Conservation (phyloP, 1,140 invertebrate genomes). For the Drosophila sp. region DNA sequence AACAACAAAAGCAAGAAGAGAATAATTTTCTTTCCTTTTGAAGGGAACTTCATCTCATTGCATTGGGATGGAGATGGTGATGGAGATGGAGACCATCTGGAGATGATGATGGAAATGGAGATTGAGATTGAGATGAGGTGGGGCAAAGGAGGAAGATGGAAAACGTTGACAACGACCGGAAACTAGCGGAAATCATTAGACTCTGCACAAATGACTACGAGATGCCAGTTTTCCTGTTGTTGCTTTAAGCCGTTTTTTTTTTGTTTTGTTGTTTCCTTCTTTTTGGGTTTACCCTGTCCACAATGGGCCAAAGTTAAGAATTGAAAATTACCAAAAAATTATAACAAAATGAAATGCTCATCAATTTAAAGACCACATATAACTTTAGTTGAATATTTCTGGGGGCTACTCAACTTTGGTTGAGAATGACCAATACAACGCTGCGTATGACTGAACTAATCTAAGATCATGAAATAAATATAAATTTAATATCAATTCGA, state of each 20-base stretch:
- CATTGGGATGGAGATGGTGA: slow-evolving; percentile 31
- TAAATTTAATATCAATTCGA: too few relatives aligned
- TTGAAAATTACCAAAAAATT: background rate
- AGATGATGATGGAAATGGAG: slow-evolving; percentile 28
- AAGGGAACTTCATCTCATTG: slow-evolving; percentile 37
- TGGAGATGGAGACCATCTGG: slow-evolving; percentile 23
- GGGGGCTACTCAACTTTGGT: too few relatives aligned
- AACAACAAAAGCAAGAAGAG: slow-evolving; percentile 30
- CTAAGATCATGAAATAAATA: too few relatives aligned
- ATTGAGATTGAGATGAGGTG: background rate
- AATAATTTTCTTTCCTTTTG: slow-evolving; percentile 54
- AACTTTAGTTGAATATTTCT: too few relatives aligned
- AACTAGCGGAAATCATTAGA: slow-evolving; percentile 81
- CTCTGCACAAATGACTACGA: slow-evolving; percentile 76
- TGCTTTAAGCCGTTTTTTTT: slow-evolving; percentile 46
- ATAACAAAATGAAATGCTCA: background rate
- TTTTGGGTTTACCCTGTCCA: background rate
- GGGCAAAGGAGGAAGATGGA: slow-evolving; percentile 19
- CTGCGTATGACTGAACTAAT: too few relatives aligned
- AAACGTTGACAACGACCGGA: slow-evolving; percentile 65
- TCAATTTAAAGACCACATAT: too few relatives aligned
- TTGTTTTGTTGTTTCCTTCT: background rate
- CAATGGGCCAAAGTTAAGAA: background rate
- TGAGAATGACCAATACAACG: too few relatives aligned
- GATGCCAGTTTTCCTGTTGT: slow-evolving; percentile 55